Conservation (phyloP, 1,140 invertebrate species). For the Pachyrhynchus sulphureomaculatus region DNA sequence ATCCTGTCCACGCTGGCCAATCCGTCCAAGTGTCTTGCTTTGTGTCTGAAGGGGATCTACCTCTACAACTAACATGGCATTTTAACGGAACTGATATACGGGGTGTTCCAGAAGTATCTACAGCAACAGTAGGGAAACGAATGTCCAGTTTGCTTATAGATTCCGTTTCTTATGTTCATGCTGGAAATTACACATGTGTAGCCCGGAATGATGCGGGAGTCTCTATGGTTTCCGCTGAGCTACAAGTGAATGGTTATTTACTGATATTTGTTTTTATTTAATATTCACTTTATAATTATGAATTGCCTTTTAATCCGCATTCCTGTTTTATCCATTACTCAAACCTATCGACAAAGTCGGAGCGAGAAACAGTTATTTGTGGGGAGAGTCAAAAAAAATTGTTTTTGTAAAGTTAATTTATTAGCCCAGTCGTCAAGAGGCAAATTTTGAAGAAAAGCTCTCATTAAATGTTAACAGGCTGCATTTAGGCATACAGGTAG, state of each 20-base stretch:
- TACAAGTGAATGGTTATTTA: conserved; percentile 66
- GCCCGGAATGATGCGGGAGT: conserved; percentile 67
- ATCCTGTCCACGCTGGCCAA: conserved; percentile 69
- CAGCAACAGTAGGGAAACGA: conserved; percentile 55
- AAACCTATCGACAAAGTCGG: no score
- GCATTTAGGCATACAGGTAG: no score
- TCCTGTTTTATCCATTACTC: no score
- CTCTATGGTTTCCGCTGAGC: conserved; percentile 61
- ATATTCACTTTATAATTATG: no score
- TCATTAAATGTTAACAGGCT: no score
- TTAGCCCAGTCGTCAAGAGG: no score
- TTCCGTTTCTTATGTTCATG: conserved; percentile 63
- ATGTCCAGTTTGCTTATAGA: conserved; percentile 68
- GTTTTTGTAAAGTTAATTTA: no score
- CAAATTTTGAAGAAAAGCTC: no score
- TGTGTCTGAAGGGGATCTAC: conserved; percentile 75
- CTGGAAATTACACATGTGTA: conserved; percentile 74
- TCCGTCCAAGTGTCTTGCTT: conserved; percentile 73
- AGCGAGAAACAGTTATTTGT: no score
- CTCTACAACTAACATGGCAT: conserved; percentile 53
- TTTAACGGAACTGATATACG: conserved; percentile 60
- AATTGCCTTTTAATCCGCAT: no score
- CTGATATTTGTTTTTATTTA: no score
- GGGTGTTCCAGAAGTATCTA: conserved; percentile 52
- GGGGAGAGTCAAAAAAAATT: no score